These are phyloP conservation scores for Agonum fuliginosum DNA, from an alignment of 2,888 invertebrate genomes.

Conservation along the genomic window DNA sequence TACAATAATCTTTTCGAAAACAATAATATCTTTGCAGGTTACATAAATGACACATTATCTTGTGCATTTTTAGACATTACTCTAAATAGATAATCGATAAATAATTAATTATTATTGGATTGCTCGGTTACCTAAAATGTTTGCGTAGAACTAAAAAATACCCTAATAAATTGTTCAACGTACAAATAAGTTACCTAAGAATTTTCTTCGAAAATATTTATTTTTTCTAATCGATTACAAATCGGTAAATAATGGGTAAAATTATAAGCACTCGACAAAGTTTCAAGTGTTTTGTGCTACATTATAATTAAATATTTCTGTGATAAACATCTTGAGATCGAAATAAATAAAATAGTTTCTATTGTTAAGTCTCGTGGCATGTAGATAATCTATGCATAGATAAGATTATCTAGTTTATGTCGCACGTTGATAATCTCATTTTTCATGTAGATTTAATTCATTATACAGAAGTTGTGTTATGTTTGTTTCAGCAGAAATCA, in stretches of 20 bases:
- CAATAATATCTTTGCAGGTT: too few relatives aligned
- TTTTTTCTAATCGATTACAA: not conserved
- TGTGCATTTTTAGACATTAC: too few relatives aligned
- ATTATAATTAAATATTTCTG: conserved; percentile 40
- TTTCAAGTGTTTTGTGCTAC: conserved; percentile 37
- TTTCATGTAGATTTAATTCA: not conserved
- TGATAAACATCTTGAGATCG: conserved; percentile 39
- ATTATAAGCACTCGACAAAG: conserved; percentile 18
- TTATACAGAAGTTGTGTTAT: too few relatives aligned
- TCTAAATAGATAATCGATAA: too few relatives aligned
- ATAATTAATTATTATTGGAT: not conserved
- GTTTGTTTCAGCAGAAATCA: too few relatives aligned
- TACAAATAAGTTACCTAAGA: conserved; percentile 19
- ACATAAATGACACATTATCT: not conserved
- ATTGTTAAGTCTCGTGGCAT: conserved; percentile 40
- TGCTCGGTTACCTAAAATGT: not conserved
- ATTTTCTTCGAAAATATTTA: conserved; percentile 22
- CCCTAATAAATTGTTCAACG: not conserved
- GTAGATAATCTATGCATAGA: not conserved
- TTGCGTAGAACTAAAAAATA: not conserved
- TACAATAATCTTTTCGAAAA: not conserved
- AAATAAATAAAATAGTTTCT: conserved; percentile 56
- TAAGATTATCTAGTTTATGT: conserved; percentile 9
- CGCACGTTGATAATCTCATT: not conserved
- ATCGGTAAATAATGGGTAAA: conserved; percentile 14